Evolutionary conservation across 2,797 vertebrate species (phyloP).

Genomic region (Rallus crepitans): DNA sequence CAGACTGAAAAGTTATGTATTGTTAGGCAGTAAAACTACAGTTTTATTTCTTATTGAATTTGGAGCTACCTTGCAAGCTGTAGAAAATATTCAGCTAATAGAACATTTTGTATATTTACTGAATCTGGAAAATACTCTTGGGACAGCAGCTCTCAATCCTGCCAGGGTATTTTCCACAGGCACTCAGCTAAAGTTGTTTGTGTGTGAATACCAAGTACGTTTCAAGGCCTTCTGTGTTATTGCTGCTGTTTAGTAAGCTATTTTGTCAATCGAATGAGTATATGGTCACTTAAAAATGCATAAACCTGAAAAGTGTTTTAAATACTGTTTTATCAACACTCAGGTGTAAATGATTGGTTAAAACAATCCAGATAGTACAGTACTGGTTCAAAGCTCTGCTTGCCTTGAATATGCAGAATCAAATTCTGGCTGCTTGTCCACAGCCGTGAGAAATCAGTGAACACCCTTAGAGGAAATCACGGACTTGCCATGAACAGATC

Average conservation of each 20-base stretch:
- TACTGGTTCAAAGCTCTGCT: background rate
- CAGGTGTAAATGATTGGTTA: background rate
- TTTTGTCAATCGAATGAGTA: background rate
- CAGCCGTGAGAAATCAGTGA: background rate
- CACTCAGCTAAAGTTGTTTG: background rate
- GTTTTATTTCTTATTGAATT: constrained; percentile 21
- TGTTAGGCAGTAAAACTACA: background rate
- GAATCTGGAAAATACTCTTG: background rate
- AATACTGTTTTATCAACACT: background rate
- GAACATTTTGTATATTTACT: background rate
- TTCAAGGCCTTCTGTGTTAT: background rate
- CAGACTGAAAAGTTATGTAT: background rate
- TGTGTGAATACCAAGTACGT: background rate
- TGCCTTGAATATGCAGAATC: background rate
- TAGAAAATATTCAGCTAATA: constrained; percentile 16
- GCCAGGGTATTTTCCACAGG: background rate
- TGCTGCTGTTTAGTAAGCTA: background rate
- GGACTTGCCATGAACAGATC: background rate
- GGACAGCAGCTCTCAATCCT: background rate
- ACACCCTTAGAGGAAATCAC: background rate
- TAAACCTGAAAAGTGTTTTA: background rate
- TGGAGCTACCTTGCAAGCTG: background rate
- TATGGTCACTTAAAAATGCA: background rate
- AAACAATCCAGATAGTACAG: background rate
- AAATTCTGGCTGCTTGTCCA: background rate